Conservation (phyloP, 1,140 invertebrate species). For the Monochamus saltuarius region DNA sequence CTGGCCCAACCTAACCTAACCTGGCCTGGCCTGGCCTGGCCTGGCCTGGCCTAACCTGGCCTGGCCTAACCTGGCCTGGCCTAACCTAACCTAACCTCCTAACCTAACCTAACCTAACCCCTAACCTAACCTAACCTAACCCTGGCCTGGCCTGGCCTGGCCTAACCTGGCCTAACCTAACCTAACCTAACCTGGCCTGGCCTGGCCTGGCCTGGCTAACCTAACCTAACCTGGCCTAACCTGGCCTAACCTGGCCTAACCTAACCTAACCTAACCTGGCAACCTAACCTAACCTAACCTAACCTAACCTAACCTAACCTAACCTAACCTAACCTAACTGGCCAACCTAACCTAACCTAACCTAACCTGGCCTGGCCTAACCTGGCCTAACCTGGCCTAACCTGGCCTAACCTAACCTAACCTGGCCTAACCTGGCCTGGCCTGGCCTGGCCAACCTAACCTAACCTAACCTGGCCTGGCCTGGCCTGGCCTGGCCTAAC, state of each 20-base stretch:
- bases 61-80: conserved; percentile 30
- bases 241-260: conserved; percentile 49
- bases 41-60: conserved; percentile 16
- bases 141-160: conserved; percentile 39
- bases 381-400: conserved; percentile 30
- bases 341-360: conserved; percentile 42
- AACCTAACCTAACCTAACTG: no score
- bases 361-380: conserved; percentile 33
- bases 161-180: conserved; percentile 27
- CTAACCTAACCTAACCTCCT: no score
- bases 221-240: conserved; percentile 51
- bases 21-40: conserved; percentile 34
- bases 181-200: conserved; percentile 34
- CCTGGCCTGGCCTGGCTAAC: conserved; percentile 27
- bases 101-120: conserved; percentile 44
- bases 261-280: conserved; percentile 38
- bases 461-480: no score
- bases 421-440: conserved; percentile 22
- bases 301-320: conserved; percentile 36
- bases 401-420: conserved; percentile 25
- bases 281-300: conserved; percentile 26
- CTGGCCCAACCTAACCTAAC: conserved; percentile 27
- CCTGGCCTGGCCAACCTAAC: conserved; percentile 15
- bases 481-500: conserved; percentile 40
- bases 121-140: conserved; percentile 44